A percentile compares a stretch with the other conserved stretches of the same genome.
Evolutionary conservation across 2,113 vertebrate genomes (phyloP).

Genomic region (Hyperoodon ampullatus): DNA sequence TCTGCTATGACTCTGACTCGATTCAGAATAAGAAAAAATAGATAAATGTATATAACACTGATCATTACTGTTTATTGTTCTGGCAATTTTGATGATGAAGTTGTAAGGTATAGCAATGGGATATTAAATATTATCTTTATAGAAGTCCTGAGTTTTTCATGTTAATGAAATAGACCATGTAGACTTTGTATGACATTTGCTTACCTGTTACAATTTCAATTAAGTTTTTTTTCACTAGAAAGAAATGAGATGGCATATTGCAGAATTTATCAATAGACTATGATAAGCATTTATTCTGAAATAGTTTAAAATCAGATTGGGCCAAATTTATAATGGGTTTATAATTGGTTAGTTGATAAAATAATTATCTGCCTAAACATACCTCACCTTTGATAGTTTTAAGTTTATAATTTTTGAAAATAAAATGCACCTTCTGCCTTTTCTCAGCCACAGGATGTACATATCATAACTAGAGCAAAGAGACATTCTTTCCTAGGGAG

Average conservation of each 20-base stretch:
- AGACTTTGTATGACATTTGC: not conserved
- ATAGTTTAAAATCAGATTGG: not conserved
- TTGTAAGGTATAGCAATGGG: not conserved
- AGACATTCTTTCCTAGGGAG: not conserved
- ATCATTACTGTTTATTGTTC: not conserved
- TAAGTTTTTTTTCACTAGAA: not conserved
- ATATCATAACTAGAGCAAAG: not conserved
- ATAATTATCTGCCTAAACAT: not conserved
- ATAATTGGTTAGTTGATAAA: slow-evolving; percentile 13
- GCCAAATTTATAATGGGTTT: not conserved
- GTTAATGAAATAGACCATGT: not conserved
- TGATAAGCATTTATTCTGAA: not conserved
- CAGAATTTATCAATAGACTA: not conserved
- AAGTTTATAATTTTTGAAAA: not conserved
- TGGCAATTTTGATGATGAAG: not conserved
- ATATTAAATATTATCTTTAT: slow-evolving; percentile 7
- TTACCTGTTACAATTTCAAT: not conserved
- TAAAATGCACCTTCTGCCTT: not conserved
- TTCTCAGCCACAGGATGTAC: not conserved
- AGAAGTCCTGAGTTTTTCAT: slow-evolving; percentile 8
- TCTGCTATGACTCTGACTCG: not conserved
- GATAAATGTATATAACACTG: slow-evolving; percentile 14
- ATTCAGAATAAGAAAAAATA: slow-evolving; percentile 4
- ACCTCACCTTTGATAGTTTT: not conserved
- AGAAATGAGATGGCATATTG: not conserved